Conservation (phyloP, 1,140 invertebrate species). For the Microplitis demolitor region DNA sequence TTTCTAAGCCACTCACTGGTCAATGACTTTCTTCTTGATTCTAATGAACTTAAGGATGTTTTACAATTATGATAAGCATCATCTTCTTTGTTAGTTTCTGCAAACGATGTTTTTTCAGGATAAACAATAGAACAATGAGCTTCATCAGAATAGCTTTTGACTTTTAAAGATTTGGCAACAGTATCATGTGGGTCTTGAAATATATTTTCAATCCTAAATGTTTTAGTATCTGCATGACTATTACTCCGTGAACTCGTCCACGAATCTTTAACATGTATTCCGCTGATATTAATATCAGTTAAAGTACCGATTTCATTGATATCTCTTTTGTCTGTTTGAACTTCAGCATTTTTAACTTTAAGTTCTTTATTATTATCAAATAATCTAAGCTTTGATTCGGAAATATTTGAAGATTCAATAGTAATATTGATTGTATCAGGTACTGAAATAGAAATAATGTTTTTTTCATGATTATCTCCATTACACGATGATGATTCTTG, state of each 20-base stretch:
- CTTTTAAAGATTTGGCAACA: slow-evolving; percentile 4
- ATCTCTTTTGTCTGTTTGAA: slow-evolving; percentile 41
- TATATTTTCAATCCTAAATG: slow-evolving; percentile 50
- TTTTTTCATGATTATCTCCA: slow-evolving; percentile 33
- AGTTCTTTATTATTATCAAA: slow-evolving; percentile 32
- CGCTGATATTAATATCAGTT: slow-evolving; percentile 23
- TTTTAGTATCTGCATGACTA: slow-evolving; percentile 37
- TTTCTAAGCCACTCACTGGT: slow-evolving; percentile 18
- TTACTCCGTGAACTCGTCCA: slow-evolving; percentile 17
- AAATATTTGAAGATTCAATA: slow-evolving; percentile 42
- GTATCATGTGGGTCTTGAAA: slow-evolving; percentile 41
- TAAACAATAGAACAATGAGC: slow-evolving; percentile 39
- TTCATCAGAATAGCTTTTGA: slow-evolving; percentile 5
- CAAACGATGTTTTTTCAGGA: slow-evolving; percentile 33
- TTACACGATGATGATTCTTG: not conserved
- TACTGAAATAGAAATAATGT: slow-evolving; percentile 48
- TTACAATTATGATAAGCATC: not conserved
- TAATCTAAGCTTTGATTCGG: slow-evolving; percentile 48
- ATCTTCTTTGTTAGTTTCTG: not conserved
- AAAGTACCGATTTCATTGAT: slow-evolving; percentile 17
- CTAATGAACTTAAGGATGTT: not conserved
- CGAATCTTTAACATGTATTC: slow-evolving; percentile 20
- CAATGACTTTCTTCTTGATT: slow-evolving; percentile 6
- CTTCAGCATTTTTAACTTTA: slow-evolving; percentile 29
- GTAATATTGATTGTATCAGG: slow-evolving; percentile 51